phyloP scores from a whole-genome alignment of 1,140 invertebrate genomes.

The Plutomurus gul region DNA sequence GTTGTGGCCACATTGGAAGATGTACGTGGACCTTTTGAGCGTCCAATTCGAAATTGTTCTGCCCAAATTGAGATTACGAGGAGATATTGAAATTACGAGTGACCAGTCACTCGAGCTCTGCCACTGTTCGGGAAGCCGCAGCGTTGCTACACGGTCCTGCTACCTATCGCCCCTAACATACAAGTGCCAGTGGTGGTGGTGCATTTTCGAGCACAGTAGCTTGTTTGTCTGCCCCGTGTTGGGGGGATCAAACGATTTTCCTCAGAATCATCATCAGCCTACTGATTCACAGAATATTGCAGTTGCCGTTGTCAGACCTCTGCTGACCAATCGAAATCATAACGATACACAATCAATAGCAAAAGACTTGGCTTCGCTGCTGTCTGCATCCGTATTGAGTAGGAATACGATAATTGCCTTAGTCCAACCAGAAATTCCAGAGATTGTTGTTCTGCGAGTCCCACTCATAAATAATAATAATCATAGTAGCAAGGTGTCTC shows the following conservation, averaged over 20 bases:
- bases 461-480: not conserved
- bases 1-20: not conserved
- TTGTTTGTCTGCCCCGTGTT: too few species aligned
- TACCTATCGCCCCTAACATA: too few species aligned
- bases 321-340: too few species aligned
- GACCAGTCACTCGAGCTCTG: not conserved
- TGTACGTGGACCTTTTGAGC: not conserved
- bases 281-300: too few species aligned
- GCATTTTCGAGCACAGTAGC: not conserved
- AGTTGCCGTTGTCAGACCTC: too few species aligned
- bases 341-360: too few species aligned
- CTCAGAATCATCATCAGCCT: too few species aligned
- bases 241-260: not conserved
- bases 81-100: not conserved
- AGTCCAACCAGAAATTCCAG: not conserved
- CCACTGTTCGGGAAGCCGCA: not conserved
- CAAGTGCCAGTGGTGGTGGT: slow-evolving; percentile 2
- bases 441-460: not conserved
- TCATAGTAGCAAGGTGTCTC: too few species aligned
- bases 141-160: not conserved
- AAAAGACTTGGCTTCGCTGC: too few species aligned
- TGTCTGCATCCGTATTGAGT: too few species aligned
- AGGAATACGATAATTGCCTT: too few species aligned
- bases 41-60: slow-evolving; percentile 6
- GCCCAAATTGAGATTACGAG: not conserved